A percentile compares a stretch with the other conserved stretches of the same genome.
Conservation (phyloP, 2,113 vertebrate genomes). For the Hippocampus barbouri region DNA sequence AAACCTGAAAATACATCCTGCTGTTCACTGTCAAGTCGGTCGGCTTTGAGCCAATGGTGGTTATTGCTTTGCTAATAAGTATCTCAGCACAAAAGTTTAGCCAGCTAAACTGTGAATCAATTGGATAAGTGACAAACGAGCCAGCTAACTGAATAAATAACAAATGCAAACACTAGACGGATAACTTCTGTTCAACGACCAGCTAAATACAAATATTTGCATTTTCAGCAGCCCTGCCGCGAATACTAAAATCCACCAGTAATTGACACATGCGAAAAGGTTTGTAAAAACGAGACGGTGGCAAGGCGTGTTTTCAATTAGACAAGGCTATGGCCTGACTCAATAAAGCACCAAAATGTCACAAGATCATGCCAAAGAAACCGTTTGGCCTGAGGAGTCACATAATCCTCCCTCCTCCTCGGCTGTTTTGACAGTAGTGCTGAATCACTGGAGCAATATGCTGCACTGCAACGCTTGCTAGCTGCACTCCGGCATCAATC, state of each 20-base stretch:
- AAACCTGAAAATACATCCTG: too few species aligned
- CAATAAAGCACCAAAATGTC: not conserved
- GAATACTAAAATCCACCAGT: too few species aligned
- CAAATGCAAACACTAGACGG: not conserved
- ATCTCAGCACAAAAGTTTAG: too few species aligned
- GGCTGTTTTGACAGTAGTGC: not conserved
- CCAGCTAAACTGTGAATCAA: not conserved
- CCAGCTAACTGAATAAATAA: not conserved
- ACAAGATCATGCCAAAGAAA: not conserved
- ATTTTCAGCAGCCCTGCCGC: not conserved
- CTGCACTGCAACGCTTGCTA: not conserved
- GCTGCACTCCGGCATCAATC: slow-evolving; percentile 1
- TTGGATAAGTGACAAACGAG: too few species aligned
- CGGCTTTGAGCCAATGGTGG: too few species aligned
- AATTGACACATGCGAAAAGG: not conserved
- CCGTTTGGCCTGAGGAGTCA: not conserved
- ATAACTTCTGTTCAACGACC: not conserved
- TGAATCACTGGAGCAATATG: slow-evolving; percentile 9
- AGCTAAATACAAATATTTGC: not conserved
- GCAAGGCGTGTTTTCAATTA: not conserved
- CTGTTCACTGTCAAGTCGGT: not conserved
- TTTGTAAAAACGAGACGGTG: not conserved
- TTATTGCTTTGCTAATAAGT: too few species aligned
- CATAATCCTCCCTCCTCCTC: not conserved
- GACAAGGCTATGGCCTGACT: not conserved